phyloP scores from a whole-genome alignment of 2,113 vertebrate species.

The Stegastes partitus region DNA sequence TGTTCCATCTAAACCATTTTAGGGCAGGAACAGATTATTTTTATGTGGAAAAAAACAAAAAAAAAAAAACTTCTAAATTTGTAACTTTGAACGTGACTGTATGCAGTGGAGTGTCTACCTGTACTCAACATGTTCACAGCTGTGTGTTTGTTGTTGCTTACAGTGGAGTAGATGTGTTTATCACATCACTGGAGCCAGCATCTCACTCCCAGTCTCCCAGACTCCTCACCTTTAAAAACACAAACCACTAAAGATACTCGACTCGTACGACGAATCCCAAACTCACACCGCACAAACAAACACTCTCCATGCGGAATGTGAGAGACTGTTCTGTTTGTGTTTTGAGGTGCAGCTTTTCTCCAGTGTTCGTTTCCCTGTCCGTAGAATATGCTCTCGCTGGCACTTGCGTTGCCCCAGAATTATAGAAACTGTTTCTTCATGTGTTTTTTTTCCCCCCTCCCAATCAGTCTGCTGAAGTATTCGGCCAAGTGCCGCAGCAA shows the following conservation, averaged over 20 bases:
- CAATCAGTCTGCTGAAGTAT: neutral
- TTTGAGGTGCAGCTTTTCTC: slow-evolving; percentile 44
- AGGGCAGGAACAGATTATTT: too few relatives aligned
- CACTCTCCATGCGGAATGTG: slow-evolving; percentile 60
- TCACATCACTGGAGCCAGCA: slow-evolving; percentile 42
- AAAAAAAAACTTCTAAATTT: too few relatives aligned
- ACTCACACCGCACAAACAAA: slow-evolving; percentile 67
- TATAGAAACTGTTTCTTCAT: neutral
- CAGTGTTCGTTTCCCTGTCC: neutral
- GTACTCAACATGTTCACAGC: slow-evolving; percentile 47
- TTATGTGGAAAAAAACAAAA: too few relatives aligned
- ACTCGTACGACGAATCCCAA: slow-evolving; percentile 35
- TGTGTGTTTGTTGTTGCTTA: slow-evolving; percentile 68
- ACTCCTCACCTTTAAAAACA: slow-evolving; percentile 66
- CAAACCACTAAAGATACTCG: slow-evolving; percentile 57
- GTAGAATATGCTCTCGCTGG: neutral
- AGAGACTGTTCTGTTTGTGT: slow-evolving; percentile 59
- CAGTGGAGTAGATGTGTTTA: slow-evolving; percentile 59
- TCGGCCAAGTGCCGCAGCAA: slow-evolving; percentile 4
- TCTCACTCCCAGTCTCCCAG: slow-evolving; percentile 33
- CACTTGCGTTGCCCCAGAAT: neutral
- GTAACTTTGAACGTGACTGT: too few relatives aligned
- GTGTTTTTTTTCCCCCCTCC: too few relatives aligned
- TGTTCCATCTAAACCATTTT: too few relatives aligned
- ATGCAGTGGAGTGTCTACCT: slow-evolving; percentile 32